Evolutionary conservation across 2,113 vertebrate genomes (phyloP), one percentile per base, ranked within the genome.

Genomic region (Sinocyclocheilus maitianheensis): DNA sequence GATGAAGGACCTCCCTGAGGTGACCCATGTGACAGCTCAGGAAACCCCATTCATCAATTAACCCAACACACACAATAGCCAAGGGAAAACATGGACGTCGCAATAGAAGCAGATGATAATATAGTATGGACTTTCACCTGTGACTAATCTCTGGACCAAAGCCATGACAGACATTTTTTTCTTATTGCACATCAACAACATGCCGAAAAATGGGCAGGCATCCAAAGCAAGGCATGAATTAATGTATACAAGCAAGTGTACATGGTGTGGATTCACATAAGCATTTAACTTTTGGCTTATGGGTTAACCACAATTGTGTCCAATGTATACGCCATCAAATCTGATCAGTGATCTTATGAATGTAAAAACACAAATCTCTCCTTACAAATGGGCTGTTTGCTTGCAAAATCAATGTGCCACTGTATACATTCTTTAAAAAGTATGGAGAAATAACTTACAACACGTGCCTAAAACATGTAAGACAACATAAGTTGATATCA

Each of bases 1-100:
- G 37, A 30, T 10, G 92, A 86, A 91, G 90, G 85, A 87, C 89
- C 89, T 89, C 80, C 60, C 26, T 40, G 80, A 88, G 90, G 90
- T 89, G 88, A 90, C 83, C 88, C 88, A 24, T 82, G 43, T 63
- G 83, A 53, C 65, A 37, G 26, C 26, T 30, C 24, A n/a, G 51
- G 58, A 55, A 82, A 24, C 76, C 34, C 55, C 43, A 53, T 43
- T 34, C 40, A 82, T 87, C 65, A 79, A 69, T 85, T 75, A 88
- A 74, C 51, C 43, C 84, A 69, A 85, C 71, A 77, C 22, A 14
- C 18, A 69, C 24, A 30, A 62, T 4, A 11, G 34, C 7, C 60
- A 74, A 58, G 85, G 46, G 67, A 14, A 10, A 20, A 9, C 77
- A 84, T 55, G 62, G 60, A 51, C 5, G 4, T 72, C 9, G 12